Evolutionary conservation across 2,113 vertebrate genomes (phyloP), one percentile per base, ranked within the genome.

Genomic region (Equus quagga): DNA sequence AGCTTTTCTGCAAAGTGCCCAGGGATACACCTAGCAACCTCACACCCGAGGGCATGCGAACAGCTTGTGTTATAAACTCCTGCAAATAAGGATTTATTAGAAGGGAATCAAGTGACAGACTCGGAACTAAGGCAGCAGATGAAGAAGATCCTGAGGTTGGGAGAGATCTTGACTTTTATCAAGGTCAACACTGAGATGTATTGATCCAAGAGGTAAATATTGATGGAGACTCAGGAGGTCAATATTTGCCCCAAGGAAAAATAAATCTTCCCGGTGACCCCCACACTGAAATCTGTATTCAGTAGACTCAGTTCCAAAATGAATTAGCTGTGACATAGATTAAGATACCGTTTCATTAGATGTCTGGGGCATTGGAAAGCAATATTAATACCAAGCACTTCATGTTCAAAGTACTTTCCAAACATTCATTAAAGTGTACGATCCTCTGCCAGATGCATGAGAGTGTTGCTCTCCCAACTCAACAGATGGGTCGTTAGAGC

Each of bases 131-230:
- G 92, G 92, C 33, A 80, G 82, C 64, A 97, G 84, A 98, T 24
- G 67, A 96, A 89, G 92, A 92, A 91, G 85, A 64, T 14, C 2
- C 96, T 23, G 41, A 56, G 81, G 67, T 97, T 96, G 58, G 84
- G 84, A 91, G 67, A 98, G 92, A 96, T 93, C 98, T 97, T 97
- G 97, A 98, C 96, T 98, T 98, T 85, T 89, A 95, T 82, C 88
- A 97, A 98, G 98, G 98, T 98, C 98, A 97, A 98, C 97, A 96
- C 73, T 4, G 67, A 96, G 97, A 98, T 98, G 97, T 98, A 98
- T 98, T 91, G 98, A 98, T 97, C 96, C 86, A 96, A 98, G 97
- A 97, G 93, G 95, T 97, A 98, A 98, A 97, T 95, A 98, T 97
- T 90, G 92, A 98, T 93, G 80, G 93, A 96, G 36, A 14, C 72